phyloP scores from a whole-genome alignment of 2,797 vertebrate species.

The Cephalopachus bancanus region DNA sequence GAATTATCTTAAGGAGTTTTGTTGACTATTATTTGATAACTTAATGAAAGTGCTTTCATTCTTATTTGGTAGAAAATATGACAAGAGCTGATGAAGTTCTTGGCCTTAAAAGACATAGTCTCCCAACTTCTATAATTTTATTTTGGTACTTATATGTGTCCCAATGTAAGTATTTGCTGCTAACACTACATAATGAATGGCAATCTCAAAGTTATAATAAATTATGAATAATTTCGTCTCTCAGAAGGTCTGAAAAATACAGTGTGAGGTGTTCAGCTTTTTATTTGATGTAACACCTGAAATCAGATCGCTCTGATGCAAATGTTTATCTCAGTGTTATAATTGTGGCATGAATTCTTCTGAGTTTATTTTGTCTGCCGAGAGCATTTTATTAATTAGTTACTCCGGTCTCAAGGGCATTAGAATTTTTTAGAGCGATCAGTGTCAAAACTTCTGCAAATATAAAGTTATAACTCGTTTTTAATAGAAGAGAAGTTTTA shows the following conservation, averaged over 20 bases:
- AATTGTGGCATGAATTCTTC: constrained; percentile 69
- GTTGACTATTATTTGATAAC: constrained; percentile 50
- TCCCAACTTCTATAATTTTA: constrained; percentile 66
- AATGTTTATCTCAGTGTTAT: constrained; percentile 77
- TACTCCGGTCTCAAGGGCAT: constrained; percentile 67
- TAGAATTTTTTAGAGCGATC: constrained; percentile 65
- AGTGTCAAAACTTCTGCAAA: constrained; percentile 73
- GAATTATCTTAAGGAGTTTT: constrained; percentile 55
- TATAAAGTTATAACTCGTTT: constrained; percentile 67
- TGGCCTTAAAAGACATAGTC: constrained; percentile 47
- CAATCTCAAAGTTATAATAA: constrained; percentile 78
- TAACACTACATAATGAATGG: constrained; percentile 69
- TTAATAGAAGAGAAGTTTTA: constrained; percentile 59
- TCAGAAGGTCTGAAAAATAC: constrained; percentile 78
- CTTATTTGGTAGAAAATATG: constrained; percentile 60
- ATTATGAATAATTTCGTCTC: constrained; percentile 77
- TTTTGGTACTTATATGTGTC: constrained; percentile 67
- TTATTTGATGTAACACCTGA: constrained; percentile 78
- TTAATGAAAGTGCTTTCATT: constrained; percentile 54
- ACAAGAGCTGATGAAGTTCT: constrained; percentile 32
- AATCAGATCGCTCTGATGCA: constrained; percentile 81
- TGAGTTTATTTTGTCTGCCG: constrained; percentile 78
- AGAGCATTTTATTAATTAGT: constrained; percentile 80
- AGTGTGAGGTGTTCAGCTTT: constrained; percentile 75
- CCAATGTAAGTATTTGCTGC: constrained; percentile 62